These are phyloP conservation scores for Thymallus thymallus DNA, from an alignment of 2,113 vertebrate species.

Conservation along the genomic window DNA sequence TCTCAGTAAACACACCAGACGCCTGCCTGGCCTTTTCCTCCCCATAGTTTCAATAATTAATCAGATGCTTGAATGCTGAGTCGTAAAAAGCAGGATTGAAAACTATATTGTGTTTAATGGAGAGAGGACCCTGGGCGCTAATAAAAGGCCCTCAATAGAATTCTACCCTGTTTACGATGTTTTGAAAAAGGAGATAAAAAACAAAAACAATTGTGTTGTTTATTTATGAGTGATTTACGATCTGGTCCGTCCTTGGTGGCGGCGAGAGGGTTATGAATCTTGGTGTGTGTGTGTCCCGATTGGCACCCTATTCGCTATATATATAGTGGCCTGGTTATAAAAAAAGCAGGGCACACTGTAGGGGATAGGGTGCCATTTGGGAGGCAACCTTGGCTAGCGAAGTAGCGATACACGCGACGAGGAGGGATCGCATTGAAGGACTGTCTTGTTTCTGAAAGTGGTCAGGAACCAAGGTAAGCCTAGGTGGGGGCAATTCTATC, in stretches of 20 bases:
- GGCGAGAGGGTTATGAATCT: too few relatives aligned
- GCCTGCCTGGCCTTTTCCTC: slow-evolving; percentile 8
- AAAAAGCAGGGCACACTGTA: not conserved
- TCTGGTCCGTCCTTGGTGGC: too few relatives aligned
- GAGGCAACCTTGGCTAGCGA: not conserved
- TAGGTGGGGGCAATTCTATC: not conserved
- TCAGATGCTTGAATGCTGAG: slow-evolving; percentile 17
- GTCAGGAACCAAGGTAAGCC: not conserved
- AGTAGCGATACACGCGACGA: not conserved
- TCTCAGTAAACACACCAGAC: slow-evolving; percentile 5
- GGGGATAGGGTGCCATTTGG: not conserved
- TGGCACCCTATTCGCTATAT: not conserved
- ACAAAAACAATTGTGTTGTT: not conserved
- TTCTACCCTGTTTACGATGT: slow-evolving; percentile 1
- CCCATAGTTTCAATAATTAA: slow-evolving; percentile 30
- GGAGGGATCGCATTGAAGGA: not conserved
- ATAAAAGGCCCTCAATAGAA: slow-evolving; percentile 2
- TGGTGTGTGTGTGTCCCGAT: too few relatives aligned
- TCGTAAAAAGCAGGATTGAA: slow-evolving; percentile 17
- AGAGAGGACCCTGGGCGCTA: slow-evolving; percentile 13
- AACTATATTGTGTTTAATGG: slow-evolving; percentile 10
- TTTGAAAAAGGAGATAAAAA: not conserved
- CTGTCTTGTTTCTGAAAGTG: not conserved
- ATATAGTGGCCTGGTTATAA: not conserved
- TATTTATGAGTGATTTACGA: not conserved